Evolutionary conservation across 1,140 invertebrate genomes (phyloP).

Genomic region (Nymphalis io): DNA sequence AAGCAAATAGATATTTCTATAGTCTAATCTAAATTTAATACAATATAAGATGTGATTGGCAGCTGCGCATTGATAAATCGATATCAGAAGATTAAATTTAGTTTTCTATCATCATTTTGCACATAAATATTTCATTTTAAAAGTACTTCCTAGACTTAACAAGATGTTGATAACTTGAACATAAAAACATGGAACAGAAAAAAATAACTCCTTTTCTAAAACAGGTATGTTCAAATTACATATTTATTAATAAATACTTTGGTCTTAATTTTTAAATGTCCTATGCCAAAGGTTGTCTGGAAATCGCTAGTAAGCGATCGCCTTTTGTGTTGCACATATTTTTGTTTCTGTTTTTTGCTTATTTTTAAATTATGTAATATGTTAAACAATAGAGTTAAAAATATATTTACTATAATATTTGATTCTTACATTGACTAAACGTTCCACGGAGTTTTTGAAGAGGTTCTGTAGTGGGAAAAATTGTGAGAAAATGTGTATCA

Average conservation of each 20-base stretch:
- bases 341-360: too few relatives aligned
- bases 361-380: too few relatives aligned
- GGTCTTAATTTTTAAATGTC: too few relatives aligned
- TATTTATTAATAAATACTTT: not conserved
- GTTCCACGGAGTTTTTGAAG: not conserved
- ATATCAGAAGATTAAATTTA: not conserved
- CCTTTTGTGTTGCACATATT: too few relatives aligned
- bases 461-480: not conserved
- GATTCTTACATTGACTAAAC: not conserved
- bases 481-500: not conserved
- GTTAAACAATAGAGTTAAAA: too few relatives aligned
- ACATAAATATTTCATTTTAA: not conserved
- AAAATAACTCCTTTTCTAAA: constrained; percentile 31
- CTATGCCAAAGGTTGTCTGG: too few relatives aligned
- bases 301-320: too few relatives aligned
- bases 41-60: not conserved
- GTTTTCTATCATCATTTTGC: not conserved
- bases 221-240: constrained; percentile 37
- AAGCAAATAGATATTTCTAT: too few relatives aligned
- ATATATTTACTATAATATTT: not conserved
- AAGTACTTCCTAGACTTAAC: not conserved
- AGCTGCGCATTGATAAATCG: not conserved
- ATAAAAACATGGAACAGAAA: not conserved
- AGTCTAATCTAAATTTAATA: not conserved
- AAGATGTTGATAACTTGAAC: not conserved